phyloP scores from a whole-genome alignment of 2,113 vertebrate species.

The Benitochromis conjunctus region DNA sequence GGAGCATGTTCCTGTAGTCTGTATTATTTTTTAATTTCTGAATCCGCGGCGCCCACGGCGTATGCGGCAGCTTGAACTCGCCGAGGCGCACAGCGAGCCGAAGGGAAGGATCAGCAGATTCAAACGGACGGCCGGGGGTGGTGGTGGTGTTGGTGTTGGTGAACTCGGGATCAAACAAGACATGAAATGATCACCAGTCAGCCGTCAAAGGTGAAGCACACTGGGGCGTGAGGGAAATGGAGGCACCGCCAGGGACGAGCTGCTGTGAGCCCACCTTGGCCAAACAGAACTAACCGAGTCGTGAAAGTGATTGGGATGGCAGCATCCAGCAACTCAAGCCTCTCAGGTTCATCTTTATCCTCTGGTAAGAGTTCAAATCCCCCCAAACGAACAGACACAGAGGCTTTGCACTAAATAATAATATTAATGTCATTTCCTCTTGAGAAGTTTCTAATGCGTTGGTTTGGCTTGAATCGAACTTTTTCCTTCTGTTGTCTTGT shows the following conservation, averaged over 20 bases:
- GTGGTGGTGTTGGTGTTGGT: neutral
- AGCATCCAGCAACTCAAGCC: constrained; percentile 95
- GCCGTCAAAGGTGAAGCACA: constrained; percentile 21
- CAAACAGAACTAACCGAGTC: constrained; percentile 63
- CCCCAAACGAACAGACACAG: neutral
- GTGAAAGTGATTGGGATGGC: constrained; percentile 78
- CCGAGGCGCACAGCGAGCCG: constrained; percentile 1
- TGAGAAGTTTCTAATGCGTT: neutral
- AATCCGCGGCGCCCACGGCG: neutral
- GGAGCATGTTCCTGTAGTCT: neutral
- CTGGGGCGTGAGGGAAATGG: constrained; percentile 56
- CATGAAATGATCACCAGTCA: neutral
- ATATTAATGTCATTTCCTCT: neutral
- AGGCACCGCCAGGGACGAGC: constrained; percentile 48
- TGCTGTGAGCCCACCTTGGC: constrained; percentile 61
- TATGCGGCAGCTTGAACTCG: constrained; percentile 30
- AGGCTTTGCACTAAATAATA: neutral
- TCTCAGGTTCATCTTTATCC: constrained; percentile 93
- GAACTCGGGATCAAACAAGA: neutral
- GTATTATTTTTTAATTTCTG: neutral
- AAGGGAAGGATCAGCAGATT: neutral
- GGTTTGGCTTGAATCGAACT: constrained; percentile 3
- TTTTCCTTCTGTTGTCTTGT: neutral
- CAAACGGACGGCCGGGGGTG: neutral
- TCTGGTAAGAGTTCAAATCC: constrained; percentile 82